A percentile compares a stretch with the other conserved stretches of the same genome.
Conservation (phyloP, 2,888 invertebrate genomes). For the Abrostola tripartita region DNA sequence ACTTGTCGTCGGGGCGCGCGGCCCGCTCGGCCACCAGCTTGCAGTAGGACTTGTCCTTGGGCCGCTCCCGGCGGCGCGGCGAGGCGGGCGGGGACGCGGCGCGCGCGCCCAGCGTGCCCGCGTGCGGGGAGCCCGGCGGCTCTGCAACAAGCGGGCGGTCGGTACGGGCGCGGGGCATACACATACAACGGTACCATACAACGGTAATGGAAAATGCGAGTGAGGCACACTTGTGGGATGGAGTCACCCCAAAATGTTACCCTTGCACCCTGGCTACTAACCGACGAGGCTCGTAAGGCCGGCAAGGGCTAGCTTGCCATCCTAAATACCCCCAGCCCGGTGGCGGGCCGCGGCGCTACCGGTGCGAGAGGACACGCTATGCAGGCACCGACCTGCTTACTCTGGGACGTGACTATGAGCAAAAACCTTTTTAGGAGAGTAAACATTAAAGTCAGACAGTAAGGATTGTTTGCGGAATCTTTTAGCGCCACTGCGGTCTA, state of each 20-base stretch:
- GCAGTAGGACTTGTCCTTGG: conserved; percentile 88
- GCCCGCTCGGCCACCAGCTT: conserved; percentile 87
- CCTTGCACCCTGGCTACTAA: conserved; percentile 2
- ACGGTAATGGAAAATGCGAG: conserved; percentile 5
- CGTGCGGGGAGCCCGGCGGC: conserved; percentile 91
- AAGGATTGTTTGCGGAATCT: not conserved
- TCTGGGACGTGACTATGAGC: conserved; percentile 6
- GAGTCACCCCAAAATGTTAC: not conserved
- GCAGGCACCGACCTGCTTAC: conserved; percentile 5
- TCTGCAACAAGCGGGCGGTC: conserved; percentile 63
- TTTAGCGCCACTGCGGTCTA: conserved; percentile 1
- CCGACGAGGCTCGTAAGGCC: conserved; percentile 5
- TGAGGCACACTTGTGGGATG: conserved; percentile 1
- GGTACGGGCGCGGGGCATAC: not conserved
- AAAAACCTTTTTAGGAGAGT: conserved; percentile 6
- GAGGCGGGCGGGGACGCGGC: conserved; percentile 76
- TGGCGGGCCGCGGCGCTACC: conserved; percentile 4
- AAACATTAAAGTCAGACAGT: conserved; percentile 3
- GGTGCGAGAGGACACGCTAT: conserved; percentile 4
- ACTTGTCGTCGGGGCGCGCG: conserved; percentile 71
- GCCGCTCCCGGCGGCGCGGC: conserved; percentile 77
- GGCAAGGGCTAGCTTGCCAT: conserved; percentile 4
- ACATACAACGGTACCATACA: not conserved
- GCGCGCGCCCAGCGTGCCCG: conserved; percentile 86
- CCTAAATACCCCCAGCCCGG: conserved; percentile 6